Conservation (phyloP, 1,140 invertebrate species). For the Zaprionus camerounensis region DNA sequence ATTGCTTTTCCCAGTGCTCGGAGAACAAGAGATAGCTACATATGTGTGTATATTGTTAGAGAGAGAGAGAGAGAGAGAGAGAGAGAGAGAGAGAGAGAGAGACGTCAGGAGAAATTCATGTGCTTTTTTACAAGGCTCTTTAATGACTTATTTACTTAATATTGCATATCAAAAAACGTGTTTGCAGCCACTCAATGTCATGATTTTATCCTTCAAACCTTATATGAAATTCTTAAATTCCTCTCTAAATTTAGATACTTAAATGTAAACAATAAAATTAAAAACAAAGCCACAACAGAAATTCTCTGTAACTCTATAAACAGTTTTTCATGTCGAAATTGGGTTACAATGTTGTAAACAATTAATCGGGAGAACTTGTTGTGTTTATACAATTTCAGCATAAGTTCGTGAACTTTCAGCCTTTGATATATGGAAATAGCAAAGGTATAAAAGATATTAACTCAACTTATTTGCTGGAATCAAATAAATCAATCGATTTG, state of each 20-base stretch:
- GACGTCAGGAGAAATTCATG: slow-evolving; percentile 7
- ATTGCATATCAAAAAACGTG: slow-evolving; percentile 31
- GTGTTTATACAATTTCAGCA: neutral
- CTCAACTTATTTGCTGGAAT: slow-evolving; percentile 23
- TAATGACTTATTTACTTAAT: slow-evolving; percentile 72
- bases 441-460: slow-evolving; percentile 10
- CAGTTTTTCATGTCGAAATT: slow-evolving; percentile 47
- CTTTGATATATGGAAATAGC: neutral
- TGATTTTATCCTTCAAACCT: slow-evolving; percentile 8
- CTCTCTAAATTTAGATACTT: slow-evolving; percentile 59
- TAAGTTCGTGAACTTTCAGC: slow-evolving; percentile 12
- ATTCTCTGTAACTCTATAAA: slow-evolving; percentile 49
- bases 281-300: slow-evolving; percentile 27
- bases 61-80: neutral
- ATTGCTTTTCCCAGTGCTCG: slow-evolving; percentile 61
- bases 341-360: slow-evolving; percentile 71
- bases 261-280: slow-evolving; percentile 51
- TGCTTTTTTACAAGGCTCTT: slow-evolving; percentile 58
- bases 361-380: slow-evolving; percentile 15
- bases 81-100: neutral
- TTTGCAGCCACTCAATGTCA: slow-evolving; percentile 64
- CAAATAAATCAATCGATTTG: slow-evolving; percentile 46
- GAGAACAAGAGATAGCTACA: neutral
- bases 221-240: slow-evolving; percentile 34
- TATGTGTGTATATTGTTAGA: neutral